These are phyloP conservation scores for Bicyclus anynana DNA, from an alignment of 1,140 invertebrate genomes.

Conservation along the genomic window DNA sequence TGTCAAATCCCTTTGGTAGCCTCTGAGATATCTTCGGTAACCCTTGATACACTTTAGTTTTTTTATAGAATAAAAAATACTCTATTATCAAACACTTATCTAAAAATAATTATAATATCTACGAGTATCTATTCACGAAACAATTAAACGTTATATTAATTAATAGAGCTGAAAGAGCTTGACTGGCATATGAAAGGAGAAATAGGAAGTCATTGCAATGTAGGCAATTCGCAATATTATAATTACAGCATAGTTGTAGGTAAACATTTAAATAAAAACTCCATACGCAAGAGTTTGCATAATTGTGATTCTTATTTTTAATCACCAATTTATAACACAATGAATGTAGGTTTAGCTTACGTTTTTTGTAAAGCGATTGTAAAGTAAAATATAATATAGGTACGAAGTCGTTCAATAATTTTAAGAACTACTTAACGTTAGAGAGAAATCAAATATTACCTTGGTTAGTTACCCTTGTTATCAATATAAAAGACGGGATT, in stretches of 20 bases:
- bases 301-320: constrained; percentile 1
- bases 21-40: no score
- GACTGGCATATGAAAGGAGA: background rate
- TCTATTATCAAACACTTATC: no score
- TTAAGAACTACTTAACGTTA: constrained; percentile 35
- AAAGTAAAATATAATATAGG: constrained; percentile 29
- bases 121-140: no score
- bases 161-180: background rate
- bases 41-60: no score
- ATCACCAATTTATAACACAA: background rate
- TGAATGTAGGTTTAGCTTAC: constrained; percentile 4
- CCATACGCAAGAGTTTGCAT: constrained; percentile 6
- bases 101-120: no score
- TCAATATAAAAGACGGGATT: constrained; percentile 52
- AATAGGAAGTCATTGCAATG: background rate
- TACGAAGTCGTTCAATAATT: constrained; percentile 31
- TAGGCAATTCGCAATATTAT: no score
- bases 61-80: no score
- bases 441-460: constrained; percentile 50
- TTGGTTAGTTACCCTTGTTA: constrained; percentile 46
- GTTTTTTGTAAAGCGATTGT: constrained; percentile 40
- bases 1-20: no score
- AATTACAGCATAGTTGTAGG: no score
- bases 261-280: background rate
- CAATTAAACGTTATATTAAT: no score